Evolutionary conservation across 1,140 invertebrate species (phyloP).

Genomic region (Rhynchophorus ferrugineus): DNA sequence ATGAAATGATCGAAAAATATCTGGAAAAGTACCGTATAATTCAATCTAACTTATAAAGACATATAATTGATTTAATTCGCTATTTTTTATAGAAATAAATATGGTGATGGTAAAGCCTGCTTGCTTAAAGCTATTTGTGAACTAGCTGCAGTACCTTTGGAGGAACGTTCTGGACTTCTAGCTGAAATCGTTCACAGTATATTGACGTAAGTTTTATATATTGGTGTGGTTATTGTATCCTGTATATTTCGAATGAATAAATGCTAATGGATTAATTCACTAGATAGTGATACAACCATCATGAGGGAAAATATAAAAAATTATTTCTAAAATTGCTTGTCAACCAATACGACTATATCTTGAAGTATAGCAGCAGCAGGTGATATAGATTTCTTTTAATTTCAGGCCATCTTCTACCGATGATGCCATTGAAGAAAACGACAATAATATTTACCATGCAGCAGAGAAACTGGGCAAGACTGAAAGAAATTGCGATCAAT

Average conservation of each 20-base stretch:
- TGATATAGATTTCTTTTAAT: slow-evolving; percentile 19
- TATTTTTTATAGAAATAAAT: slow-evolving; percentile 19
- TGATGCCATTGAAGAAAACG: slow-evolving; percentile 52
- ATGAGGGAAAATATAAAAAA: no score
- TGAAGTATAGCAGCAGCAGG: no score
- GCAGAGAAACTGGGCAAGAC: slow-evolving; percentile 55
- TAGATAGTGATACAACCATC: no score
- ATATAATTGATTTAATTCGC: neutral
- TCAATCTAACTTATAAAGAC: slow-evolving; percentile 8
- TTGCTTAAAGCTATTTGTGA: slow-evolving; percentile 48
- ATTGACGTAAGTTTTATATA: slow-evolving; percentile 48
- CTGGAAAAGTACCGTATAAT: slow-evolving; percentile 7
- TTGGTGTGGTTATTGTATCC: no score
- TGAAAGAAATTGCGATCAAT: slow-evolving; percentile 46
- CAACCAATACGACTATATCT: no score
- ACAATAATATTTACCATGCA: slow-evolving; percentile 61
- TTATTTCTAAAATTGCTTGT: no score
- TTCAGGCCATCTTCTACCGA: slow-evolving; percentile 56
- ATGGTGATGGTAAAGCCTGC: slow-evolving; percentile 42
- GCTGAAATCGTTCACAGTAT: slow-evolving; percentile 47
- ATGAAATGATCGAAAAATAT: slow-evolving; percentile 32
- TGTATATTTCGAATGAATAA: no score
- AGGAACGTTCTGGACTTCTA: slow-evolving; percentile 39
- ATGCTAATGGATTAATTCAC: no score
- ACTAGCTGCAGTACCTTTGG: slow-evolving; percentile 26